Base-by-base conservation (phyloP, 2,113 vertebrate genomes). In the Meriones unguiculatus region DNA sequence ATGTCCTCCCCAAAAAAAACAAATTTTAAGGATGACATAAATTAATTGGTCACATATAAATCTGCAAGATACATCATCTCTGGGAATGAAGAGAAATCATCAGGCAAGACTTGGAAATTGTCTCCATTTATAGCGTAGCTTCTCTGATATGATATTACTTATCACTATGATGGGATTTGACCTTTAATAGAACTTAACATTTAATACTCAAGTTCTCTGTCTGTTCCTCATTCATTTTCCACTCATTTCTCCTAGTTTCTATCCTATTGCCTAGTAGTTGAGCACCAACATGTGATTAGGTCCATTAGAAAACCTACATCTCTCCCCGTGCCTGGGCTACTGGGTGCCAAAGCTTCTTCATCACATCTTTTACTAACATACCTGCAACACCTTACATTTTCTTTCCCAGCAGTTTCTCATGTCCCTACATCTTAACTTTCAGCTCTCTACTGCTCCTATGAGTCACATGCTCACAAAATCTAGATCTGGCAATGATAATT, bases 161-260 rank as follows among this genome's bases (percentile, higher is more conserved):
- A 93, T 88, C 75, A 86, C 86, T 80, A 2, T 82, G 72, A 38
- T 52, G 78, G 9, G 46, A 88, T 85, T 92, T 96, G 81, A 87
- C 86, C 76, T 94, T 95, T 94, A 85, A 70, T 5, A 86, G 89
- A 95, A 88, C 69, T 72, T 88, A 94, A 90, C 65, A 86, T 75
- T 95, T 75, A 32, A 97, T 91, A 46, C 62, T 87, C 57, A 54
- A 86, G 15, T 90, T 94, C 73, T 94, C 67, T 86, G 18, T 78
- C 46, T 91, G 59, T 3, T 90, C 18, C 64, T 95, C 0, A 1
- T 89, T 77, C 12, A 72, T 76, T 59, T 92, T 87, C 67, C 30
- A 32, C 9, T 80, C 35, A 15, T 50, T 94, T 95, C 18, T 17
- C 69, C 76, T 95, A 77, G 35, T 62, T 64, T 30, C 30, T 46